A percentile compares a stretch with the other conserved stretches of the same genome.
phyloP scores from a whole-genome alignment of 2,888 invertebrate species.

The Campoplex capitator region DNA sequence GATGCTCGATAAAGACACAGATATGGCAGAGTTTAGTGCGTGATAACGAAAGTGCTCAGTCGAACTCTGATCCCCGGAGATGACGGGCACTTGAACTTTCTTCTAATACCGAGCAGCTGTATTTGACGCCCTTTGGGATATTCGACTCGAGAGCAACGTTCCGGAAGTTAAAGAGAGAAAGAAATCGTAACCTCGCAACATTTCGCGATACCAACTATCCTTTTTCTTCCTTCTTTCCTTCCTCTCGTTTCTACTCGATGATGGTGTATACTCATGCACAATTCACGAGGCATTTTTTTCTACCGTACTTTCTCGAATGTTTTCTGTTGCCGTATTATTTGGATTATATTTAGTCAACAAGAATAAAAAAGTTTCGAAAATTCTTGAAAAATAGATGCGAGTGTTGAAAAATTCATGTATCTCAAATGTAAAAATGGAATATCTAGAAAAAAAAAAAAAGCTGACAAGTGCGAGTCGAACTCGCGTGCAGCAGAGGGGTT shows the following conservation, averaged over 20 bases:
- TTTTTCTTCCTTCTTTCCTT: slow-evolving; percentile 11
- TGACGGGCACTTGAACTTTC: slow-evolving; percentile 75
- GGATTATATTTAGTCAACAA: background rate
- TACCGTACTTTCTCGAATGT: background rate
- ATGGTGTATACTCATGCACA: background rate
- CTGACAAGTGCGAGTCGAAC: too few species aligned
- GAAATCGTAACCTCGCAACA: slow-evolving; percentile 55
- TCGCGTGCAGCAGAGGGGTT: too few species aligned
- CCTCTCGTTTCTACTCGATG: background rate
- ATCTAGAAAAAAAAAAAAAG: too few species aligned
- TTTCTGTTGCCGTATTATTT: background rate
- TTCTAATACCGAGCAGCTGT: slow-evolving; percentile 74
- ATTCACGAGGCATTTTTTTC: background rate
- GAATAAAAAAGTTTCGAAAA: background rate
- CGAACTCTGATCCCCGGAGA: slow-evolving; percentile 69
- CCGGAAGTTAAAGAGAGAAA: slow-evolving; percentile 2
- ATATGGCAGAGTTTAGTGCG: slow-evolving; percentile 49
- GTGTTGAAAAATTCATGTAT: background rate
- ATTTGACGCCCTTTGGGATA: slow-evolving; percentile 62
- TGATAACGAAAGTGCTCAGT: slow-evolving; percentile 68
- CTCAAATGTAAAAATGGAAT: too few species aligned
- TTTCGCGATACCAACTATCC: slow-evolving; percentile 38
- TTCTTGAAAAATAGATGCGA: background rate
- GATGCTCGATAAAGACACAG: background rate
- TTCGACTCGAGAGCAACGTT: slow-evolving; percentile 51